Conservation (phyloP, 2,113 vertebrate genomes). For the Catharus fuscescens region DNA sequence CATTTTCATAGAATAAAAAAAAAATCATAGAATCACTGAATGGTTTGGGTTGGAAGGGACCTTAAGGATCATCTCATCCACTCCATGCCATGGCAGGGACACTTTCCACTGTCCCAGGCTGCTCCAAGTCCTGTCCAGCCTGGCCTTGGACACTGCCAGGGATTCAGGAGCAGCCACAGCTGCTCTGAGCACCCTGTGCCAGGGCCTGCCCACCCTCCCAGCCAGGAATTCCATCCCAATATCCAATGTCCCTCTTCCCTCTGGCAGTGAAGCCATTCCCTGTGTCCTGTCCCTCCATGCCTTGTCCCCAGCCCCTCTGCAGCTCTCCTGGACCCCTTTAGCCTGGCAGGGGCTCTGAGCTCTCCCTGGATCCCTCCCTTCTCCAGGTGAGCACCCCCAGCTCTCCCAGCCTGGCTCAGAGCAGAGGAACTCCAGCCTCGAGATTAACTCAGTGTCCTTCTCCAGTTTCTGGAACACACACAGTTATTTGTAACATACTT, state of each 20-base stretch:
- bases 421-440: not conserved
- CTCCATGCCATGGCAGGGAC: not conserved
- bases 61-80: not conserved
- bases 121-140: rapidly evolving
- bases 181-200: not conserved
- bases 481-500: not conserved
- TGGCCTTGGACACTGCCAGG: not conserved
- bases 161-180: not conserved
- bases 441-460: not conserved
- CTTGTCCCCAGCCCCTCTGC: not conserved
- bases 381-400: not conserved
- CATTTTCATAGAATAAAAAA: not conserved
- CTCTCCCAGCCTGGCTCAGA: not conserved
- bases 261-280: not conserved
- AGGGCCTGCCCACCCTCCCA: not conserved
- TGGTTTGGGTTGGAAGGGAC: not conserved
- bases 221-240: rapidly evolving
- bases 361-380: not conserved
- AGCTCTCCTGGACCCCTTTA: not conserved
- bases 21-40: not conserved
- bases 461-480: not conserved
- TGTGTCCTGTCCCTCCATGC: not conserved
- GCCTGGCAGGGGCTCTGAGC: not conserved
- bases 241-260: rapidly evolving
- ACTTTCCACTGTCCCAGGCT: rapidly evolving